Evolutionary conservation across 1,140 invertebrate genomes (phyloP), one percentile per base, ranked within the genome.

Genomic region (Ostrea denselamellosa): DNA sequence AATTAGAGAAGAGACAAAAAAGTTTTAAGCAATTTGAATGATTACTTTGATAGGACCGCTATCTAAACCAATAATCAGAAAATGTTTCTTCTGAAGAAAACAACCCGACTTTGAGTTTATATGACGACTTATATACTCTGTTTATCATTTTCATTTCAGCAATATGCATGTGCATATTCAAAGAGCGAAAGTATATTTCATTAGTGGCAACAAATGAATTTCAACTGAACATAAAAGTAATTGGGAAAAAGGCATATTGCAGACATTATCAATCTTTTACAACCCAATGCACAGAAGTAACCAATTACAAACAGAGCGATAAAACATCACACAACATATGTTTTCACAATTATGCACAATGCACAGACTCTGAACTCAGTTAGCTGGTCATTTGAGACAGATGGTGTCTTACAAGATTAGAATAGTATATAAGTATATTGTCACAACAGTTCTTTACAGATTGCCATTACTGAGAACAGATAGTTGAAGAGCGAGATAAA

Each of bases 241-340:
- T 7, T n/a, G 17, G 17, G 7, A n/a, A 62, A 62, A 17, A 14
- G 7, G 25, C 28, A 2, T 34, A 77, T 77, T 77, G 22, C 68
- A 10, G 22, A 28, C 14, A 77, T 25, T 8, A 62, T 62, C 56
- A 19, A n/a, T 62, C 14, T 7, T n/a, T 4, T 62, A 77, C 25
- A 34, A 28, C 14, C 14, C 68, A 77, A 2, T 77, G 68, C 68
- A 25, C 68, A 77, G 28, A 77, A 77, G 68, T 77, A 77, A 77
- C 22, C 25, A 22, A 77, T 28, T 77, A 77, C 68, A 34, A 25
- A 25, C 12, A 34, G 9, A 28, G 25, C 14, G 14, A 12, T 19
- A 62, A n/a, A 19, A n/a, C 58, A 19, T 62, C 25, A 28, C 68
- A 14, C 68, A 28, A 77, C 68, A 68, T 25, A 77, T 34, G 28